These are phyloP conservation scores for Epicauta chinensis DNA, from an alignment of 1,140 invertebrate genomes.

Conservation along the genomic window DNA sequence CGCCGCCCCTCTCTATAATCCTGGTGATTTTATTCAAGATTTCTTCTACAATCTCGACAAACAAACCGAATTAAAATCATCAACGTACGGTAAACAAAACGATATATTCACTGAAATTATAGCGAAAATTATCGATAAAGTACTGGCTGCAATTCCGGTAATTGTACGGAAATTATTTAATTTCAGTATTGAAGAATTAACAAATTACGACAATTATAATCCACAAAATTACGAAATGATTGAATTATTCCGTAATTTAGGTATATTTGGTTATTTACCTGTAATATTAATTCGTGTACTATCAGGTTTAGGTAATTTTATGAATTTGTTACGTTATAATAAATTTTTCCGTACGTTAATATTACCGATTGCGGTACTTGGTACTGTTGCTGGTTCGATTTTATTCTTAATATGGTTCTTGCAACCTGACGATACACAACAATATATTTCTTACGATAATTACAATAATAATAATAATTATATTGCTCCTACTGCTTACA, in stretches of 20 bases:
- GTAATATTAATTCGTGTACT: conserved; percentile 30
- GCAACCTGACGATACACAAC: conserved; percentile 20
- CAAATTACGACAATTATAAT: conserved; percentile 7
- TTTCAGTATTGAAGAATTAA: conserved; percentile 22
- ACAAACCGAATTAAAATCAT: background rate
- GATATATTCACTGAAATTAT: conserved; percentile 29
- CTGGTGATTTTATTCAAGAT: background rate
- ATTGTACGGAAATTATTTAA: conserved; percentile 27
- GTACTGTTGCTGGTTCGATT: conserved; percentile 25
- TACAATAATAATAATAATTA: background rate
- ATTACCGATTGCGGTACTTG: conserved; percentile 29
- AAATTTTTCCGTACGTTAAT: conserved; percentile 34
- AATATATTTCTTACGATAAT: background rate
- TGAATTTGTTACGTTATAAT: conserved; percentile 30
- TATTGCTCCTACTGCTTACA: background rate
- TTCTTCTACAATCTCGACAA: background rate
- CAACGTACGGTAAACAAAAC: background rate
- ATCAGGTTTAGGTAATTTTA: conserved; percentile 23
- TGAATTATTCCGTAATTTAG: conserved; percentile 21
- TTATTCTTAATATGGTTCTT: conserved; percentile 37
- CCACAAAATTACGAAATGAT: conserved; percentile 19
- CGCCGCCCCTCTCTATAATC: background rate
- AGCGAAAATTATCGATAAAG: conserved; percentile 33
- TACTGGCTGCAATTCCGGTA: conserved; percentile 27
- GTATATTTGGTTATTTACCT: conserved; percentile 24